A percentile compares a stretch with the other conserved stretches of the same genome.
phyloP scores from a whole-genome alignment of 2,113 vertebrate genomes.

The Fregetta grallaria region DNA sequence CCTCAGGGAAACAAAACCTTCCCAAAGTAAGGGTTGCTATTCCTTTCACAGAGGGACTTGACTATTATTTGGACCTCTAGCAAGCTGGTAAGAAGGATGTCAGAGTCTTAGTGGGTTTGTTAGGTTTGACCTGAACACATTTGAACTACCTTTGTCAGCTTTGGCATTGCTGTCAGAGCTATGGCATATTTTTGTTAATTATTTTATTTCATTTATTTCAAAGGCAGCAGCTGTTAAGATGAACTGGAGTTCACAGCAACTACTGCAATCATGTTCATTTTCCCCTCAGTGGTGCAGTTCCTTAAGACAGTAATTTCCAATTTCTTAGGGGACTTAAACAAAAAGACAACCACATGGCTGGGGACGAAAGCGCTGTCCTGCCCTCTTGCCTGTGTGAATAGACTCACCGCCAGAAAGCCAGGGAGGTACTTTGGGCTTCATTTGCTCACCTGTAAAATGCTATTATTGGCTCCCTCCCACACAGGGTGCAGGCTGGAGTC shows the following conservation, averaged over 20 bases:
- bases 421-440: not conserved
- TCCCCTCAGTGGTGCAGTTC: not conserved
- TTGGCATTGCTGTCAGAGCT: not conserved
- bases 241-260: not conserved
- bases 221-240: not conserved
- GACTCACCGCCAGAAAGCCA: not conserved
- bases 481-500: fast-evolving
- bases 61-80: not conserved
- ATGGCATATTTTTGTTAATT: not conserved
- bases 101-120: not conserved
- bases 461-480: not conserved
- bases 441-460: not conserved
- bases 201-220: not conserved
- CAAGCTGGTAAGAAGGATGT: not conserved
- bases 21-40: not conserved
- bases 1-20: not conserved
- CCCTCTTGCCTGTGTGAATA: not conserved
- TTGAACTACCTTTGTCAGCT: not conserved
- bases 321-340: not conserved
- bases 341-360: not conserved
- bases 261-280: not conserved
- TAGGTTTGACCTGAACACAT: not conserved
- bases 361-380: fast-evolving
- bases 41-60: not conserved
- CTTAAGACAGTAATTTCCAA: not conserved